Evolutionary conservation across 92 coral and sea anemone genomes (phyloP).

Genomic region (Galaxea fascicularis): DNA sequence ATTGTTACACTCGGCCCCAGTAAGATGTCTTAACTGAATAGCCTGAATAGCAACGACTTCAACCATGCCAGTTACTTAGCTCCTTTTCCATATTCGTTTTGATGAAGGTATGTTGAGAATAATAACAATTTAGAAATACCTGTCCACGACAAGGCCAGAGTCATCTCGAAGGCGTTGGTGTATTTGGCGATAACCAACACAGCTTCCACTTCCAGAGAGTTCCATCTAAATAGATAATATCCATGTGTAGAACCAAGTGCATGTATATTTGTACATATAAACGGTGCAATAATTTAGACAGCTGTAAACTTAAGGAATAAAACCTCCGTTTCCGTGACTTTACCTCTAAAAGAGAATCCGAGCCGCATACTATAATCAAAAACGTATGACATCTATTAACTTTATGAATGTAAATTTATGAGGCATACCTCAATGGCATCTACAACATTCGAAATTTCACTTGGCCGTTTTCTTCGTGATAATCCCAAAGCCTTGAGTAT

Average conservation of each 20-base stretch:
- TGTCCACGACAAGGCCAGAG: slow-evolving; percentile 15
- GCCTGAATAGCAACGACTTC: background rate
- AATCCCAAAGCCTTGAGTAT: slow-evolving; percentile 17
- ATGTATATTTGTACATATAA: background rate
- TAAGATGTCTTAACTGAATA: background rate
- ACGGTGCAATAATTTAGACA: background rate
- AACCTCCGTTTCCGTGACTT: too few species aligned
- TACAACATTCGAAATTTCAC: slow-evolving; percentile 31
- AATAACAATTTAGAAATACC: background rate
- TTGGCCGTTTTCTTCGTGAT: slow-evolving; percentile 29
- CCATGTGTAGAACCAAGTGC: background rate
- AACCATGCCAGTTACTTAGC: background rate
- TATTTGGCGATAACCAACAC: slow-evolving; percentile 47
- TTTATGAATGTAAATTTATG: background rate
- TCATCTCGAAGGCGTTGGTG: slow-evolving; percentile 33
- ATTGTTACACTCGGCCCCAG: background rate
- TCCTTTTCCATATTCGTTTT: background rate
- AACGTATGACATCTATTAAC: background rate
- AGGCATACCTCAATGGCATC: slow-evolving; percentile 28
- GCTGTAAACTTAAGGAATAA: too few species aligned
- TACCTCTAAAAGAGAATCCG: too few species aligned
- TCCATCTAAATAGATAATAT: slow-evolving; percentile 10
- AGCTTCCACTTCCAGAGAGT: slow-evolving; percentile 33
- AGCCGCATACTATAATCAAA: too few species aligned
- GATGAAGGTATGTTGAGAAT: background rate